Base-by-base conservation (phyloP, 2,888 invertebrate species). In the Julus scanicus region DNA sequence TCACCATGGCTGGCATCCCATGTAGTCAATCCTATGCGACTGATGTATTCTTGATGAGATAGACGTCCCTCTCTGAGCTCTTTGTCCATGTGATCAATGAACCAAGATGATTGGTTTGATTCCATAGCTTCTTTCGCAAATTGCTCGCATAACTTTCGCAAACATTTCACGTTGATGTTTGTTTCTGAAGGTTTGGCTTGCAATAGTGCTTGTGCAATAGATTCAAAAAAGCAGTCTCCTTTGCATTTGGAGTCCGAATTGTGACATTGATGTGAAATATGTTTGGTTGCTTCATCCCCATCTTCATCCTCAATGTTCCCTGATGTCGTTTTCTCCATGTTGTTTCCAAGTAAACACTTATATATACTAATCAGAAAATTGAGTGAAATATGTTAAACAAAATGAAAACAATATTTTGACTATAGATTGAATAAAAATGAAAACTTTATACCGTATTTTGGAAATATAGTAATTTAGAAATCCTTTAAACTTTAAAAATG, bases 141-240 rank as follows among this genome's bases (percentile, higher is more conserved):
- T 29, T 39, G 3, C 2, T 37, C 3, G 9, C 86, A 86, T 15
- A 29, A 4, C 20, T 29, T 20, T 44, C 86, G 13, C n/a, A 86
- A 37, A 48, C 40, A 39, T n/a, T 37, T 86, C n/a, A 86, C n/a
- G 39, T 29, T 86, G 86, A 86, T 44, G 15, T 86, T 20, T 15
- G n/a, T 6, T 71, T 20, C 71, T 71, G 20, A 20, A 40, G 85
- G 85, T 40, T n/a, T n/a, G 11, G 44, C 44, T 11, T 13, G 15
- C n/a, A 5, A 13, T 17, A 86, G 86, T 11, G 40, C 86, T 37
- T n/a, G 29, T 17, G 86, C 86, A 48, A 86, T 6, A 13, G 86
- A 86, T 39, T 86, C 40, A 11, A 86, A 86, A 48, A 86, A 86
- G 9, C 86, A 86, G 40, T 86, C 86, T 13, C 86, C 86, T 15